Base-by-base conservation (phyloP, 1,140 invertebrate genomes). In the Frieseomelitta varia region DNA sequence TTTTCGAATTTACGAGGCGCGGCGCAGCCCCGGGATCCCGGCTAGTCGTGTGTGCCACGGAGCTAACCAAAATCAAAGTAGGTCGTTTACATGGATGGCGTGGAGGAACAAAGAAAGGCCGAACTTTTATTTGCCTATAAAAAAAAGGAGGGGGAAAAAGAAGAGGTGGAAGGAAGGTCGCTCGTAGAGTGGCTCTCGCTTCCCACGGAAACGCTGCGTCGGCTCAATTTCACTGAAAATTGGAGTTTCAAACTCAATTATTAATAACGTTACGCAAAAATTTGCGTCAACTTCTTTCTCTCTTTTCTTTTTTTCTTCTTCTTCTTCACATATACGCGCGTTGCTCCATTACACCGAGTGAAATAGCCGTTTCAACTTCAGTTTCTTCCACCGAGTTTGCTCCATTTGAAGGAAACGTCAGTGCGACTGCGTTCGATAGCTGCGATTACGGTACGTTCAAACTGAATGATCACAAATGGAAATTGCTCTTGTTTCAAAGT, bases 101-200 rank as follows among this genome's bases (percentile, higher is more conserved):
- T 15, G 34, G 11, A 61, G 21, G 72, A 55, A n/a, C 65, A 53
- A 47, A 39, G 55, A 72, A 34, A 53, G 86, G 87, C 90, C 85
- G 80, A 92, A 91, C 86, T 91, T 92, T 91, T 90, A 91, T 90
- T 87, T 83, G 77, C 72, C 58, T 87, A 69, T 79, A 84, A 79
- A 63, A 68, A 76, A 71, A 30, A 8, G 19, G 19, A 58, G 21
- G 1, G 12, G 0, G 15, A 10, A 61, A 21, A 58, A 24, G 19
- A 21, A 21, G 61, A n/a, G 12, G 4, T 6, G 0, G 19, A 56
- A 56, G 17, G 11, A 47, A 47, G 39, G 53, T 82, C 85, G 65
- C 65, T 47, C 15, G 47, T 11, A 53, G 51, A 47, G 30, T 21
- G 58, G 58, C 72, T 34, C 21, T 34, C 21, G 24, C 21, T 21